phyloP scores from a whole-genome alignment of 2,113 vertebrate genomes.

The Hoplias malabaricus region DNA sequence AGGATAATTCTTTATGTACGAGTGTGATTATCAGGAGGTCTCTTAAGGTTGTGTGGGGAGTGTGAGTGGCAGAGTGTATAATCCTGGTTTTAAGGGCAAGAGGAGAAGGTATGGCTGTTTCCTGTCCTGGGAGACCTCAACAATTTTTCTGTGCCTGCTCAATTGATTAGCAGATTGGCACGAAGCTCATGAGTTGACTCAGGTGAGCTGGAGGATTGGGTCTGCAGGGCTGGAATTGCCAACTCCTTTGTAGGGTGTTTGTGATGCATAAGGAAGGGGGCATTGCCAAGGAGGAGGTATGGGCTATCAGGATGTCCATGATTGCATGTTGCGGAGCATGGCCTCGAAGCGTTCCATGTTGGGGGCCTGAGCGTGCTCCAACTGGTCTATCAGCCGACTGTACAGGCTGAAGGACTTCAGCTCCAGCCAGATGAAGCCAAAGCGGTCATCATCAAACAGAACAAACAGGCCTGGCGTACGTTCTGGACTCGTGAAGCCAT shows the following conservation, averaged over 20 bases:
- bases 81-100: slow-evolving; percentile 2
- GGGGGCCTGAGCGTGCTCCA: slow-evolving; percentile 85
- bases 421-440: slow-evolving; percentile 98
- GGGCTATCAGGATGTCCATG: slow-evolving; percentile 84
- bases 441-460: slow-evolving; percentile 90
- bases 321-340: slow-evolving; percentile 96
- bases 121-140: slow-evolving; percentile 2
- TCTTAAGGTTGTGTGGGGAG: slow-evolving; percentile 35
- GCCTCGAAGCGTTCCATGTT: slow-evolving; percentile 89
- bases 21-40: slow-evolving; percentile 36
- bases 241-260: slow-evolving; percentile 45
- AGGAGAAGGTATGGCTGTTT: slow-evolving; percentile 12
- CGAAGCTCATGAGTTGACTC: not conserved
- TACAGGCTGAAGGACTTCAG: slow-evolving; percentile 97
- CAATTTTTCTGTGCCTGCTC: not conserved
- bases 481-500: slow-evolving; percentile 95
- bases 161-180: not conserved
- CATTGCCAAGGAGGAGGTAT: slow-evolving; percentile 52
- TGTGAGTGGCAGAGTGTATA: not conserved
- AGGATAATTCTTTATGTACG: not conserved
- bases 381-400: slow-evolving; percentile 88
- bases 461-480: slow-evolving; percentile 91
- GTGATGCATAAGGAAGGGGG: slow-evolving; percentile 44
- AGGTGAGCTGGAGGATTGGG: not conserved
- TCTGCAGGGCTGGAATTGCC: slow-evolving; percentile 2